Base-by-base conservation (phyloP, 2,888 invertebrate species). In the Drosophila lacicola region DNA sequence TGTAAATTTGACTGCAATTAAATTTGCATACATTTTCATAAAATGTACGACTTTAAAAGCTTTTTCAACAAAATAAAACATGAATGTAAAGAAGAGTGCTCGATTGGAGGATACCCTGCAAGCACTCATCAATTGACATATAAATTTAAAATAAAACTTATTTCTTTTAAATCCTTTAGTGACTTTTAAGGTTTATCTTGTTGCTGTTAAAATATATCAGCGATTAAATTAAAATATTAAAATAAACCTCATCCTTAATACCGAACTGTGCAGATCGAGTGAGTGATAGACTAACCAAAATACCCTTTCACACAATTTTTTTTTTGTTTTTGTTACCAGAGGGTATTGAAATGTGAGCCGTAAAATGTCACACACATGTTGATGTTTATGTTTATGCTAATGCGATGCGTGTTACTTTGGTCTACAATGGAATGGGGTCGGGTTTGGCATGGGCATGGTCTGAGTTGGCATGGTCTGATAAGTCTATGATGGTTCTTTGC, bases 21-120 rank as follows among this genome's bases (percentile, higher is more conserved):
- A 88, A 89, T 85, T 89, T 85, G 80, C 85, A 85, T 85, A 80
- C 77, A 89, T 89, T 85, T 85, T 74, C 86, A 85, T 82, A 89
- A 85, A 72, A 73, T 74, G 64, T 74, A 60, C 25, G 51, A 62
- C 55, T 65, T 64, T 74, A 69, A 79, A 69, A 75, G 75, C 79
- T 46, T 75, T 64, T 17, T 17, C 37, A 36, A 14, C 13, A 25
- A n/a, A 21, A 45, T 41, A 58, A 41, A 29, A 42, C n/a, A n/a
- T 10, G 42, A n/a, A 13, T 2, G 9, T 9, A 6, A 11, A 10
- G 1, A 8, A 1, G 14, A 29, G 13, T 42, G 33, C n/a, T 21
- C 21, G 33, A 46, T 13, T 0, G 3, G 0, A 3, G 41, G 42
- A 44, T 74, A 41, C 50, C 46, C 67, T 51, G 25, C 4, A 39